These are phyloP conservation scores for Pteruthius melanotis DNA, from an alignment of 2,113 vertebrate genomes.

Conservation along the genomic window DNA sequence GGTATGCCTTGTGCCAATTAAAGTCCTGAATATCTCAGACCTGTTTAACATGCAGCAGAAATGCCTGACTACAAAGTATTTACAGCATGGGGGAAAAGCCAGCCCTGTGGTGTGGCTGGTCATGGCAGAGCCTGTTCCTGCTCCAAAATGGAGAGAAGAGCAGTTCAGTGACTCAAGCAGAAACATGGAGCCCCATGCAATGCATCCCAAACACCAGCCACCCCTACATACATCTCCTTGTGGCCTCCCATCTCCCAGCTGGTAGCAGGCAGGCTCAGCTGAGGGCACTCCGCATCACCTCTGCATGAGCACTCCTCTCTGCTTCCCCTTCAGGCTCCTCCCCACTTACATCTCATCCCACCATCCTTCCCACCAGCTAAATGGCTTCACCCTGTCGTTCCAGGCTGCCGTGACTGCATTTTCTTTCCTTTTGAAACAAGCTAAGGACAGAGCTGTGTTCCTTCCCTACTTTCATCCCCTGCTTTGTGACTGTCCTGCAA, in stretches of 20 bases:
- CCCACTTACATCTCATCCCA: background rate
- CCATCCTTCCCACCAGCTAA: background rate
- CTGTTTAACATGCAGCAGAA: background rate
- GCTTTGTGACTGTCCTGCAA: background rate
- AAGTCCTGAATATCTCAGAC: background rate
- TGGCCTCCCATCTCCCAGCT: background rate
- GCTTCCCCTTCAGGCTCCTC: background rate
- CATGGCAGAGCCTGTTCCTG: background rate
- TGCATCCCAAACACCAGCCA: background rate
- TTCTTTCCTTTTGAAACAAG: background rate
- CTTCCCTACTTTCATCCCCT: background rate
- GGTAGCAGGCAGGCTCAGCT: background rate
- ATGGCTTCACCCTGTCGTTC: background rate
- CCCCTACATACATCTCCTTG: accelerated
- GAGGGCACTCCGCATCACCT: background rate
- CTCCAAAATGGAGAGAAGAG: background rate
- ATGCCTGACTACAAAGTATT: background rate
- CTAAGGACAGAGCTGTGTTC: background rate
- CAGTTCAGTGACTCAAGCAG: background rate
- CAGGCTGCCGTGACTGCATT: background rate
- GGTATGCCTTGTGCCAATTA: background rate
- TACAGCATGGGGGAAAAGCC: background rate
- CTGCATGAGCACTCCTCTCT: background rate
- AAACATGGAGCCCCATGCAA: background rate
- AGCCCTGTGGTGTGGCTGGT: background rate